These are phyloP conservation scores for Oasisia sp. DNA, from an alignment of 2,888 invertebrate species.

Conservation along the genomic window DNA sequence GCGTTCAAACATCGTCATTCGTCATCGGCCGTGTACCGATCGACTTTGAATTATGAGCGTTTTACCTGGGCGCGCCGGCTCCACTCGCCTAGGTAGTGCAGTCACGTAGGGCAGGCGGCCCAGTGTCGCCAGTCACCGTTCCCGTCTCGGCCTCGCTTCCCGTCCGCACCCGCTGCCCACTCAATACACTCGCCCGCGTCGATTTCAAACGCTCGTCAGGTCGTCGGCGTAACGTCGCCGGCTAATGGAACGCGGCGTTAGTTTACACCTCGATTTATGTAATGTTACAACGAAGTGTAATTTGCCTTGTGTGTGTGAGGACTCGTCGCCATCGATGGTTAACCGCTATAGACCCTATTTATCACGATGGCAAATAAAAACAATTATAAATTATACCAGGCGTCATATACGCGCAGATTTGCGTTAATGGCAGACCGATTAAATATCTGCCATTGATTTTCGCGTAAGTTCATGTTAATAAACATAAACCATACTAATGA, in stretches of 20 bases:
- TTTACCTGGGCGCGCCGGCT: background rate
- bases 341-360: background rate
- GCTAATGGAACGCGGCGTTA: background rate
- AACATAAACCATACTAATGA: background rate
- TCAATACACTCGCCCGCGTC: background rate
- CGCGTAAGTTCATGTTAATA: background rate
- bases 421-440: too few species aligned
- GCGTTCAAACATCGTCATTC: constrained; percentile 17
- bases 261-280: background rate
- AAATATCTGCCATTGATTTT: too few species aligned
- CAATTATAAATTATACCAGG: too few species aligned
- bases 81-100: background rate
- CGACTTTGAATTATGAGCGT: constrained; percentile 13
- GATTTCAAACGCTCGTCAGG: background rate
- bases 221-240: background rate
- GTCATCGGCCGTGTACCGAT: constrained; percentile 5
- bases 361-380: background rate
- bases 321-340: background rate
- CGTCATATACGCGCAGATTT: too few species aligned
- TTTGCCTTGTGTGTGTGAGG: background rate
- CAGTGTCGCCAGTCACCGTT: background rate
- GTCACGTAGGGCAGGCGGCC: background rate
- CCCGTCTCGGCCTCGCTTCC: background rate
- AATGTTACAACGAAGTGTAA: background rate
- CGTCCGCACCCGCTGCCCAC: background rate